These are phyloP conservation scores for Rhinoptilus africanus DNA, from an alignment of 2,113 vertebrate genomes.

Conservation along the genomic window DNA sequence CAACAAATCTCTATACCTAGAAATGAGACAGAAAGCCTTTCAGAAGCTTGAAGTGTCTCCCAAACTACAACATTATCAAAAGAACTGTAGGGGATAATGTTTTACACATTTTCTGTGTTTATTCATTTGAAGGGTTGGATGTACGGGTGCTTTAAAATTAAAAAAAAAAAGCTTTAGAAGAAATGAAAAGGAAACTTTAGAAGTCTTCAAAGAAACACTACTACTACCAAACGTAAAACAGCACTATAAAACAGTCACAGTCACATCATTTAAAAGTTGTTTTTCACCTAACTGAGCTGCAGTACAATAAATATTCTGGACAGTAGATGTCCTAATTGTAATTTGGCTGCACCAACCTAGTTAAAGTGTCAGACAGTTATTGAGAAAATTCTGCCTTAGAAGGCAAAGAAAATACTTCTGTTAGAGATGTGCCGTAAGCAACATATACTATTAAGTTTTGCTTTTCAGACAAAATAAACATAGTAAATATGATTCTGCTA, in stretches of 20 bases:
- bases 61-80: neutral
- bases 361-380: neutral
- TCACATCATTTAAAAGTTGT: constrained; percentile 29
- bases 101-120: neutral
- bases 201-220: constrained; percentile 37
- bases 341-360: neutral
- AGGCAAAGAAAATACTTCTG: neutral
- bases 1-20: neutral
- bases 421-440: neutral
- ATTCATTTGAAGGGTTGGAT: neutral
- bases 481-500: neutral
- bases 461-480: neutral
- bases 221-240: neutral
- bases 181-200: constrained; percentile 17
- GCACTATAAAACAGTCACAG: constrained; percentile 3
- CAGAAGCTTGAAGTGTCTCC: neutral
- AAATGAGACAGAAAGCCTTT: neutral
- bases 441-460: neutral
- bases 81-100: neutral
- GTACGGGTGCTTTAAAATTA: neutral
- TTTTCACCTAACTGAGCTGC: neutral
- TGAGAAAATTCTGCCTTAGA: neutral
- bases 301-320: constrained; percentile 39
- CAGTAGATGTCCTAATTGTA: constrained; percentile 13
- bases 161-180: neutral